Evolutionary conservation across 53 echinoderm and acorn worm species (phyloP), one percentile per base, ranked within the genome.

Genomic region (Temnopleurus reevesii): DNA sequence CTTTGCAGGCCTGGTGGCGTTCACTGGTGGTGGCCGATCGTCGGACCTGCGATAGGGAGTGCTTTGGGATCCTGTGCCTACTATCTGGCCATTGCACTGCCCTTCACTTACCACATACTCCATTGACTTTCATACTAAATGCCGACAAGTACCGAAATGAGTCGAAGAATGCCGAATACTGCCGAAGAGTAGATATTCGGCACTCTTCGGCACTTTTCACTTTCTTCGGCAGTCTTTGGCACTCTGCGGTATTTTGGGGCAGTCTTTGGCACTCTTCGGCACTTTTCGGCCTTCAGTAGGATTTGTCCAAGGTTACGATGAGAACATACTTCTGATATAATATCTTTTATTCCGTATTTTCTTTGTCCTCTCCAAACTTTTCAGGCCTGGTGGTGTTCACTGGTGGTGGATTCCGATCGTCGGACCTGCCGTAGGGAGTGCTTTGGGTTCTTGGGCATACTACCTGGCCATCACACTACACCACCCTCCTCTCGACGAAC

Each of bases 401-500:
- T 87, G 88, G 92, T 92, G 92, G 92, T 92, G 92, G 92, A 85
- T 92, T 27, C 84, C 90, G 1, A 90, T 90, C 31, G 84, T 92
- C 29, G 92, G 90, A 36, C 92, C 90, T 2, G 38, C 65, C 23
- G 7, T 90, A 8, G 92, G 90, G 13, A 77, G 77, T 34, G 61
- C 79, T 25, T 66, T 90, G 3, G 92, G 92, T 21, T 84, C 92
- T 3, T 59, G 81, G 92, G 64, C 89, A 24, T 92, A 92, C 84
- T 58, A 76, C 28, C 36, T 89, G 9, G 55, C 89, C 18, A 56
- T 92, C 17, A 46, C 61, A 45, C 28, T 92, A 10, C 92, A 92
- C 36, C 92, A 92, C 76, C 92, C 92, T 26, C 89, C 91, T 10
- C 45, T 60, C 0, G 53, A 47, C 10, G 77, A 77, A 10, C 12